phyloP scores from a whole-genome alignment of 2,888 invertebrate genomes.

The Gymnoscelis rufifasciata region DNA sequence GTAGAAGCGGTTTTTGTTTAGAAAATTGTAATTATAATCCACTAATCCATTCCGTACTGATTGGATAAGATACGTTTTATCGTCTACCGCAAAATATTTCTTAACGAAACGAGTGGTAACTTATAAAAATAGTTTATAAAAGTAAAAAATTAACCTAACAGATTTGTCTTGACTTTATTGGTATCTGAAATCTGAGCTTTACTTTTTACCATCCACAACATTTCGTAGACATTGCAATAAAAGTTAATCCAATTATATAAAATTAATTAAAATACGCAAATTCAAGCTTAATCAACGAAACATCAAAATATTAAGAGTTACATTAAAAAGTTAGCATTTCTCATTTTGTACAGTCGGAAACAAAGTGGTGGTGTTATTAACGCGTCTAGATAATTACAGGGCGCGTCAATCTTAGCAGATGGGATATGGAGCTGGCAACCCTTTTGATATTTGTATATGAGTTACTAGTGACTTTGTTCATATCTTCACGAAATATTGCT shows the following conservation, averaged over 20 bases:
- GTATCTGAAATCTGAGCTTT: not conserved
- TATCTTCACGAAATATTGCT: not conserved
- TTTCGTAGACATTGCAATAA: not conserved
- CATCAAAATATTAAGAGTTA: constrained; percentile 74
- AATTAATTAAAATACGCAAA: constrained; percentile 48
- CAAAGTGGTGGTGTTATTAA: constrained; percentile 79
- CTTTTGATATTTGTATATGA: constrained; percentile 64
- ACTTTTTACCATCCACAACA: not conserved
- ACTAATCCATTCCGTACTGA: constrained; percentile 39
- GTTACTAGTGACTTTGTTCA: not conserved
- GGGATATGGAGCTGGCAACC: constrained; percentile 60
- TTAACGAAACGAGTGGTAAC: too few relatives aligned
- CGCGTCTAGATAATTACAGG: constrained; percentile 79
- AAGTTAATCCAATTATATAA: constrained; percentile 10
- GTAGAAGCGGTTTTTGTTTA: constrained; percentile 57
- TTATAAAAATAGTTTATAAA: too few relatives aligned
- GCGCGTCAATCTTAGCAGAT: constrained; percentile 79
- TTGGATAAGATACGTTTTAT: constrained; percentile 17
- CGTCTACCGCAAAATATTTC: constrained; percentile 2
- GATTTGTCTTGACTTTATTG: too few relatives aligned
- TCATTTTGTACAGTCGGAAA: constrained; percentile 78
- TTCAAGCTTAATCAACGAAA: constrained; percentile 70
- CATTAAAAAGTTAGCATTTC: constrained; percentile 55
- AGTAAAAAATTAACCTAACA: too few relatives aligned
- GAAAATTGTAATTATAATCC: constrained; percentile 40